phyloP scores from a whole-genome alignment of 2,113 vertebrate genomes.

The Isurus oxyrinchus region DNA sequence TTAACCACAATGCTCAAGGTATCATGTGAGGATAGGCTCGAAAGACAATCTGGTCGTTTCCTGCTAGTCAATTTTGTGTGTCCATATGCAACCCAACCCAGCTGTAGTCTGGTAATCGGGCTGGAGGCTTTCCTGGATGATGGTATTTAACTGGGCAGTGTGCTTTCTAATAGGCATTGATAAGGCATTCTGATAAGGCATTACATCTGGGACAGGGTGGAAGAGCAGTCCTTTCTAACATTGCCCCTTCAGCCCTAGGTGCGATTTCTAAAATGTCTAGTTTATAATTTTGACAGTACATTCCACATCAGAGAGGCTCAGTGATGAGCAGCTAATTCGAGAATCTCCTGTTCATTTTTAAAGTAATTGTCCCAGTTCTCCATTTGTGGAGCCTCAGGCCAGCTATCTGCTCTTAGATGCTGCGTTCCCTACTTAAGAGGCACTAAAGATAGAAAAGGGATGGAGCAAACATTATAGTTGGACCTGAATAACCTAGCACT shows the following conservation, averaged over 20 bases:
- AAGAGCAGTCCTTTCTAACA: neutral
- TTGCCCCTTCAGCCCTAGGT: neutral
- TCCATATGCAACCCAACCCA: too few relatives aligned
- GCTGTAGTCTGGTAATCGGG: neutral
- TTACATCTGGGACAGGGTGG: too few relatives aligned
- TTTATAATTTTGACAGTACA: neutral
- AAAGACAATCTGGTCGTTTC: neutral
- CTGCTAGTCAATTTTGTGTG: neutral
- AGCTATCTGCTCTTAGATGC: slow-evolving; percentile 12
- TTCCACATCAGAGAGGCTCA: neutral
- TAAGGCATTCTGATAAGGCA: neutral
- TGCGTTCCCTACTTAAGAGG: slow-evolving; percentile 41
- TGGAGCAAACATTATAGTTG: slow-evolving; percentile 56
- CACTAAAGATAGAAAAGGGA: slow-evolving; percentile 49
- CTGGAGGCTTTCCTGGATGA: neutral
- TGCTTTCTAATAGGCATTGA: too few relatives aligned
- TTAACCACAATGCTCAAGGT: neutral
- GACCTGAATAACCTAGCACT: slow-evolving; percentile 61
- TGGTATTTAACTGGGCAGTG: neutral
- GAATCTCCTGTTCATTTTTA: neutral
- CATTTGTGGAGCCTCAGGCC: neutral
- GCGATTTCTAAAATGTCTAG: neutral
- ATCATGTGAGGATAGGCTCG: neutral
- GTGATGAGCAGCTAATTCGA: neutral
- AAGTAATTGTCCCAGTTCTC: neutral